Evolutionary conservation across 2,888 invertebrate genomes (phyloP).

Genomic region (Norana najaformis): DNA sequence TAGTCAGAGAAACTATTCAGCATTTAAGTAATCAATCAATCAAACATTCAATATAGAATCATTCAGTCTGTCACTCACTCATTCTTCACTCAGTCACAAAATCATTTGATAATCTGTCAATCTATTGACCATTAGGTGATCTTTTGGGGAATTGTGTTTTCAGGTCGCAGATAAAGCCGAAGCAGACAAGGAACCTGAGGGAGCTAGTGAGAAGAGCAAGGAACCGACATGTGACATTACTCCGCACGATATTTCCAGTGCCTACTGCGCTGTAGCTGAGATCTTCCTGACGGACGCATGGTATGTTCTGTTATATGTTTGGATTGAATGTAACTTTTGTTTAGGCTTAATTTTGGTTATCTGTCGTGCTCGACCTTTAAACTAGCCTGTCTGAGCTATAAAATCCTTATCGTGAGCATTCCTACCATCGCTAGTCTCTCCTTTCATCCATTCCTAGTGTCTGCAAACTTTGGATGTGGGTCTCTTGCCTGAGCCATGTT

Average conservation of each 20-base stretch:
- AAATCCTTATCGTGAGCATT: too few relatives aligned
- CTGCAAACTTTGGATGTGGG: too few relatives aligned
- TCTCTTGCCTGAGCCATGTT: too few relatives aligned
- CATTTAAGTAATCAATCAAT: too few relatives aligned
- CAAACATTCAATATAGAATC: neutral
- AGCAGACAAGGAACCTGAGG: neutral
- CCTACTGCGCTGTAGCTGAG: slow-evolving; percentile 63
- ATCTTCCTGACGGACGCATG: slow-evolving; percentile 64
- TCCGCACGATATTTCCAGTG: slow-evolving; percentile 59
- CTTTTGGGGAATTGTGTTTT: slow-evolving; percentile 17
- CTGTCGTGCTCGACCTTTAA: too few relatives aligned
- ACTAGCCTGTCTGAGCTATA: too few relatives aligned
- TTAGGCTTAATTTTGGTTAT: too few relatives aligned
- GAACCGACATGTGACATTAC: slow-evolving; percentile 26
- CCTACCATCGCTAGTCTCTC: too few relatives aligned
- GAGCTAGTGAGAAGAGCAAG: neutral
- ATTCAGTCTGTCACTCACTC: neutral
- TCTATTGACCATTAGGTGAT: slow-evolving; percentile 4
- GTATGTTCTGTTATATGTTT: slow-evolving; percentile 47
- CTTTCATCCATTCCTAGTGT: too few relatives aligned
- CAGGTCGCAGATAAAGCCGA: neutral
- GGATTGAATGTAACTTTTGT: too few relatives aligned
- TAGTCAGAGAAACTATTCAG: too few relatives aligned
- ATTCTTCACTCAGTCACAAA: slow-evolving; percentile 29
- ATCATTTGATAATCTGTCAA: neutral